These are phyloP conservation scores for Aldabrachelys gigantea DNA, from an alignment of 2,113 vertebrate species.

Conservation along the genomic window DNA sequence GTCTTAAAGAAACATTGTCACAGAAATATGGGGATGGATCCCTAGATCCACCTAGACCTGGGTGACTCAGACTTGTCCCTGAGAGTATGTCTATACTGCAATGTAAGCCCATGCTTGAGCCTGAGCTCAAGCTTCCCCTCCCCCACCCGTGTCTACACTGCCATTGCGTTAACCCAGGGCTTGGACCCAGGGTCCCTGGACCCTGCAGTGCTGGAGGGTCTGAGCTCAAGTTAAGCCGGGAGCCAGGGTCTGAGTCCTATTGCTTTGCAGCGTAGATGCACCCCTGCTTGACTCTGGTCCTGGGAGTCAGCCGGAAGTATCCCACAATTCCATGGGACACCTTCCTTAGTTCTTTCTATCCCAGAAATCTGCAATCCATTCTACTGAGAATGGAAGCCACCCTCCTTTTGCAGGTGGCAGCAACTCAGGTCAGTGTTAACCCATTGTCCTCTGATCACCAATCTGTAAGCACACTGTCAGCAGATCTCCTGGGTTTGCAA, in stretches of 20 bases:
- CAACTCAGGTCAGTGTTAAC: not conserved
- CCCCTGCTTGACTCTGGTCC: not conserved
- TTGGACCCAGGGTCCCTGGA: not conserved
- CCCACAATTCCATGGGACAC: not conserved
- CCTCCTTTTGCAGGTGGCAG: not conserved
- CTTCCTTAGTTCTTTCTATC: not conserved
- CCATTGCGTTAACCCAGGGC: not conserved
- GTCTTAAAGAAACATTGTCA: not conserved
- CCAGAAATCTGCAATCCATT: not conserved
- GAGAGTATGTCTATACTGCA: not conserved
- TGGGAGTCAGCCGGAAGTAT: not conserved
- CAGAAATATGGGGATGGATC: not conserved
- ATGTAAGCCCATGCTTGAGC: too few relatives aligned
- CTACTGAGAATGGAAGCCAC: not conserved
- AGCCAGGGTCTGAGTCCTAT: not conserved
- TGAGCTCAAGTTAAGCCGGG: not conserved
- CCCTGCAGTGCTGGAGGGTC: not conserved
- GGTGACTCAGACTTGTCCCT: accelerated
- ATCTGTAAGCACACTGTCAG: not conserved
- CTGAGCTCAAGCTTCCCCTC: not conserved
- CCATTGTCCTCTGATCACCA: not conserved
- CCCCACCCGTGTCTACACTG: not conserved
- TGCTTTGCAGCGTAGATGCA: not conserved
- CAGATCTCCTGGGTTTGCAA: not conserved
- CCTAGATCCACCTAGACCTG: not conserved